These are phyloP conservation scores for Chloroceryle aenea DNA, from an alignment of 2,113 vertebrate genomes.

Conservation along the genomic window DNA sequence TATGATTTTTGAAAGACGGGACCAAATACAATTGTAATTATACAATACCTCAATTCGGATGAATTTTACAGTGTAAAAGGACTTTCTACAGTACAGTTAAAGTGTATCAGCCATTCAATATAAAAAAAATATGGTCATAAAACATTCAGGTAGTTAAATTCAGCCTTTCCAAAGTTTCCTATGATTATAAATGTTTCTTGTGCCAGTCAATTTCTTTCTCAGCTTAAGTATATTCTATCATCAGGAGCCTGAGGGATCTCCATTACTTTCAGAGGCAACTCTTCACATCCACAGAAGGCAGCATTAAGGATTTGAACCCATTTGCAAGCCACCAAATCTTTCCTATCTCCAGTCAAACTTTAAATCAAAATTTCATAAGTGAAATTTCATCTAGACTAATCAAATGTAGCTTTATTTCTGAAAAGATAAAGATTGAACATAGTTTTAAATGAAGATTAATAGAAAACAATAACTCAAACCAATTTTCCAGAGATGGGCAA, in stretches of 20 bases:
- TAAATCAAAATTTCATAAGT: not conserved
- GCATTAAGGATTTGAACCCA: not conserved
- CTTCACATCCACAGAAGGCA: not conserved
- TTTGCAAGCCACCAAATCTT: not conserved
- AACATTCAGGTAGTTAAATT: not conserved
- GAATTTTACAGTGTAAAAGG: not conserved
- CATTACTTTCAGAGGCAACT: not conserved
- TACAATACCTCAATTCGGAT: not conserved
- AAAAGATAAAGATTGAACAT: not conserved
- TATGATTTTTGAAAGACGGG: not conserved
- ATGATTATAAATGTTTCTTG: not conserved
- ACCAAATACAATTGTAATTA: not conserved
- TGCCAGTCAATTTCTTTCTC: not conserved
- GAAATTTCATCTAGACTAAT: not conserved
- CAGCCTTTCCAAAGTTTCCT: not conserved
- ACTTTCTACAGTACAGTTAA: not conserved
- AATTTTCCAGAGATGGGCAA: not conserved
- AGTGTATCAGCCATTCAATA: accelerated
- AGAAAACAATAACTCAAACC: not conserved
- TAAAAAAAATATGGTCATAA: not conserved
- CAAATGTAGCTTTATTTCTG: not conserved
- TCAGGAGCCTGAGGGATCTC: not conserved
- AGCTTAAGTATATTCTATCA: not conserved
- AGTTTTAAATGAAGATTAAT: not conserved
- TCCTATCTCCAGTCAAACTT: not conserved